phyloP scores from a whole-genome alignment of 2,797 vertebrate genomes.

The Mus minutoides region DNA sequence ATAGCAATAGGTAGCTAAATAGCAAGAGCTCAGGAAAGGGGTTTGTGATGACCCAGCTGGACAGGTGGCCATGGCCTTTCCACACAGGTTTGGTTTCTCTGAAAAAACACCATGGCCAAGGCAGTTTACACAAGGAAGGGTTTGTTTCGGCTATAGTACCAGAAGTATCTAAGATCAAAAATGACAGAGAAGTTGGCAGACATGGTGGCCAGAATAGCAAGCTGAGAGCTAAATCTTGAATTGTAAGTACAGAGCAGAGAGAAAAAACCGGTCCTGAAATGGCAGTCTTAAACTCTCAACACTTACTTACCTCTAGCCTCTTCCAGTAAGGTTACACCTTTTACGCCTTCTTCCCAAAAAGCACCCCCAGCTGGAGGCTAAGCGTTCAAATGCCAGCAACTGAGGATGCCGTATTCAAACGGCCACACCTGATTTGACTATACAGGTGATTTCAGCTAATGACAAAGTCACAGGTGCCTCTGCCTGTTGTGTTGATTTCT shows the following conservation, averaged over 20 bases:
- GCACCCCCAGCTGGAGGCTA: background rate
- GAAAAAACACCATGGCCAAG: background rate
- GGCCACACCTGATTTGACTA: background rate
- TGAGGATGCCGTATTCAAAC: background rate
- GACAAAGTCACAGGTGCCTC: background rate
- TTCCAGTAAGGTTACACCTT: background rate
- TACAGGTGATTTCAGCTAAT: constrained; percentile 23
- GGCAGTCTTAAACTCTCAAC: background rate
- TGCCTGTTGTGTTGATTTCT: constrained; percentile 2
- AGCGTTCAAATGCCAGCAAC: too few species aligned
- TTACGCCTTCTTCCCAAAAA: background rate
- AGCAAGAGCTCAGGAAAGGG: too few species aligned
- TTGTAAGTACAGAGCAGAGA: background rate
- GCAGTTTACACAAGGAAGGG: background rate
- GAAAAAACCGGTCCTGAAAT: background rate
- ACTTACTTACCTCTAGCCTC: background rate
- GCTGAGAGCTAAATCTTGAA: background rate
- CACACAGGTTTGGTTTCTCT: background rate
- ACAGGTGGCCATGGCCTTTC: background rate
- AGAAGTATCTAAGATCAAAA: background rate
- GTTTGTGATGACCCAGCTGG: background rate
- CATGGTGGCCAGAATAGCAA: background rate
- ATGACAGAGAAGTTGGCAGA: background rate
- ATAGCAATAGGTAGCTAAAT: background rate
- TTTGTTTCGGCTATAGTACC: background rate